Evolutionary conservation across 2,797 vertebrate genomes (phyloP), one percentile per base, ranked within the genome.

Genomic region (Sebastes paucispinis): DNA sequence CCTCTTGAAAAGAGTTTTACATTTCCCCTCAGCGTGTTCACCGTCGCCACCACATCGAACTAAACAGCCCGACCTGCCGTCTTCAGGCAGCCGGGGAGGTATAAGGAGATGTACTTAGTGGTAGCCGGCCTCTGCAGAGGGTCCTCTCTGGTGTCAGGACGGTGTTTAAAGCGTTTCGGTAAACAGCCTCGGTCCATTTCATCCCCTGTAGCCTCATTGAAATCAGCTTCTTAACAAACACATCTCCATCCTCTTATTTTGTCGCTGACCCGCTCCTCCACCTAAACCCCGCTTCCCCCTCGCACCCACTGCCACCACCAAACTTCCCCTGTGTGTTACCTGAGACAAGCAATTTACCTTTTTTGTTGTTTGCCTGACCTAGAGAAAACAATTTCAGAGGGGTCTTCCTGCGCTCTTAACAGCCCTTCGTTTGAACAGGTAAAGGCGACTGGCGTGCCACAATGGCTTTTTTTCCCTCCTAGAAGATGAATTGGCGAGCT

Each of bases 401-500:
- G 95, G 95, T 96, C 95, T 95, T 95, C 93, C 93, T 93, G 89
- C 73, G 87, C 89, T 93, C 92, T 95, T 95, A 95, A 94, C 95
- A 94, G 92, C 92, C 86, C 85, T 81, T 75, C 90, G 88, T 90
- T 93, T 92, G 93, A 94, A 93, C 95, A 94, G 95, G 95, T 95
- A 95, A 91, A 93, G 85, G 88, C 88, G 88, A 91, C 93, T 89
- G 88, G 79, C 79, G 86, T 87, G 88, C 90, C 92, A 93, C 92
- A 91, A 93, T 92, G 85, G 91, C 86, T 90, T 91, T 87, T 87
- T 73, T 88, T 66, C 12, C 20, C 87, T 86, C 82, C 0, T 12
- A 93, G 95, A 97, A 97, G 98, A 98, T 96, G 96, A 96, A 98
- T 97, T 96, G 96, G 96, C 88, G 83, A 96, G 96, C 96, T 97